phyloP scores from a whole-genome alignment of 2,113 vertebrate genomes.

The Mus musculus region DNA sequence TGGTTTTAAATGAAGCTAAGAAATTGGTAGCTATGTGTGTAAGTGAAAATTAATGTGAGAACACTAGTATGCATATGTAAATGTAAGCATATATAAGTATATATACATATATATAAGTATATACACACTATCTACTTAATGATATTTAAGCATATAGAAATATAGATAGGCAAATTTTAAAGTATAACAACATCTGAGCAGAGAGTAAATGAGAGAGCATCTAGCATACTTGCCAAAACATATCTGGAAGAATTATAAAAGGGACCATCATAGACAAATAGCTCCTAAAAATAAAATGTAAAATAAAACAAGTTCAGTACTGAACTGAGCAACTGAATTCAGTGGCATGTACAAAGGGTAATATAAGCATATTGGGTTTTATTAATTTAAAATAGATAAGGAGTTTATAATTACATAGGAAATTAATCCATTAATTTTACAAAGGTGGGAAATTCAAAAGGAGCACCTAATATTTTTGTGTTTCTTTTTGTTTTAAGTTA shows the following conservation, averaged over 20 bases:
- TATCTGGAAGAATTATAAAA: not conserved
- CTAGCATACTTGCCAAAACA: not conserved
- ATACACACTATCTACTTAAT: not conserved
- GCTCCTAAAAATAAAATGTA: not conserved
- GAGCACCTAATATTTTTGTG: not conserved
- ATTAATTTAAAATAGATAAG: not conserved
- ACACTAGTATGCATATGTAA: too few species aligned
- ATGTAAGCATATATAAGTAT: not conserved
- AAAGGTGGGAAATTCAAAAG: not conserved
- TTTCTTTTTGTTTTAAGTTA: not conserved
- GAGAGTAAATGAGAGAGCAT: not conserved
- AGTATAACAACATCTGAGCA: not conserved
- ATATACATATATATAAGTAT: not conserved
- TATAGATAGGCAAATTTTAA: not conserved
- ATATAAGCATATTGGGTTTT: not conserved
- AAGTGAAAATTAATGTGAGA: not conserved
- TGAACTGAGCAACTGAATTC: not conserved
- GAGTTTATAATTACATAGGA: not conserved
- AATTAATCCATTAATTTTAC: not conserved
- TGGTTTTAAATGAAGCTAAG: not conserved
- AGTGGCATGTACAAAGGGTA: not conserved
- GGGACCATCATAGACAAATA: not conserved
- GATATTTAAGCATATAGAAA: not conserved
- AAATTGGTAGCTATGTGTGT: not conserved
- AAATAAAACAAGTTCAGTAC: not conserved